These are phyloP conservation scores for Peromyscus californicus DNA, from an alignment of 2,113 vertebrate species.

Conservation along the genomic window DNA sequence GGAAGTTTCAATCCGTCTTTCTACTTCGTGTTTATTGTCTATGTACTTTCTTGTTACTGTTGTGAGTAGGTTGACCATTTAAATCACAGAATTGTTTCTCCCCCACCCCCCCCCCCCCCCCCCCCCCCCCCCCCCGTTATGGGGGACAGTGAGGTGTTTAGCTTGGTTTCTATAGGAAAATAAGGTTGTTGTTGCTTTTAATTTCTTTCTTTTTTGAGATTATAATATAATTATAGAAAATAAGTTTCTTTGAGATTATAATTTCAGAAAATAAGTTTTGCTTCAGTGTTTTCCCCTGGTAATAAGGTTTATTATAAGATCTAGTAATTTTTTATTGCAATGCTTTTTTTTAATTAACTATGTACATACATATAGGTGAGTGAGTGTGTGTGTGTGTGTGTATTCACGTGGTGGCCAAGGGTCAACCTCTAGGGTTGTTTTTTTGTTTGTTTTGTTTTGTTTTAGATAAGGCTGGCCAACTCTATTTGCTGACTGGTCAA, in stretches of 20 bases:
- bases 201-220: neutral
- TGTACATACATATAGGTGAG: neutral
- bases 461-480: neutral
- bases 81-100: neutral
- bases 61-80: neutral
- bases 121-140: neutral
- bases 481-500: neutral
- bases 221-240: neutral
- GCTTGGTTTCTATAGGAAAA: conserved; percentile 32
- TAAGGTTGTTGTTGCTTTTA: neutral
- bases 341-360: neutral
- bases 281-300: neutral
- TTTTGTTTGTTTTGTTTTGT: neutral
- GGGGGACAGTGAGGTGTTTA: neutral
- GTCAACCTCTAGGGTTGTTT: neutral
- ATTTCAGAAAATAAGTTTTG: neutral
- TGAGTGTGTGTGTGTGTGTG: neutral
- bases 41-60: neutral
- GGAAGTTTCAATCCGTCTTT: neutral
- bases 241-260: neutral
- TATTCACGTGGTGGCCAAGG: no score
- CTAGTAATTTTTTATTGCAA: conserved; percentile 44
- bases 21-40: neutral
- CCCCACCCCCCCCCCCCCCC: neutral
- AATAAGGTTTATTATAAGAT: conserved; percentile 4